Base-by-base conservation (phyloP, 30 jellyfish, hydroid and myxozoan species). In the Chironex yamaguchii region DNA sequence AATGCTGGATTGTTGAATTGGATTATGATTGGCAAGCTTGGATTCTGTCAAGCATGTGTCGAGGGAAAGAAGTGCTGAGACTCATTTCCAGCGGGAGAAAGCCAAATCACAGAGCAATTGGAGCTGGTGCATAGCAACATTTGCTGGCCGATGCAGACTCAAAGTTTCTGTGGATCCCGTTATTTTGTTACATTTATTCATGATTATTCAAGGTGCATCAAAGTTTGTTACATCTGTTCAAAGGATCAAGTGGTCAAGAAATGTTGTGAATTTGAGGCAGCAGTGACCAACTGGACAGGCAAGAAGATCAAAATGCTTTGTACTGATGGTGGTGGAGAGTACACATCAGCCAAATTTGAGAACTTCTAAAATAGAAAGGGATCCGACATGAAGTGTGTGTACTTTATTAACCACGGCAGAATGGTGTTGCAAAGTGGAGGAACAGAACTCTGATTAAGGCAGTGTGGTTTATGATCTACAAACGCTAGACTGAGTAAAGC, bases 241-340 rank as follows among this genome's bases (percentile, higher is more conserved):
- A 86, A 86, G 64, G 51, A 34, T 76, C 87, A 86, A 65, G 92
- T 33, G 2, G 50, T 86, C 22, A 26, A 50, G 50, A 65, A 75
- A 64, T 87, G 77, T 29, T 1, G 0, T 25, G 89, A 77, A 50
- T 76, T 78, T 62, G 52, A 77, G 42, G 80, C 87, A 3, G 25
- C 65, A 81, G 88, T 86, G 29, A 84, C 53, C 25, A 85, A 72
- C 29, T 25, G 35, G 28, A 75, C 81, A 26, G 96, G 92, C 11
- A 33, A 30, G 32, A 63, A 20, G 35, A 17, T 86, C 21, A 86
- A 86, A 66, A 31, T 52, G 0, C 51, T 75, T 4, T 79, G 88
- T 11, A 21, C 96, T 36, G 95, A 85, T 64, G 69, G 71, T 58
- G 88, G 95, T 1, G 95, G 95, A 0, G 95, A 88, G 51, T 88